Evolutionary conservation across 2,888 invertebrate species (phyloP).

Genomic region (Allophyes oxyacanthae): DNA sequence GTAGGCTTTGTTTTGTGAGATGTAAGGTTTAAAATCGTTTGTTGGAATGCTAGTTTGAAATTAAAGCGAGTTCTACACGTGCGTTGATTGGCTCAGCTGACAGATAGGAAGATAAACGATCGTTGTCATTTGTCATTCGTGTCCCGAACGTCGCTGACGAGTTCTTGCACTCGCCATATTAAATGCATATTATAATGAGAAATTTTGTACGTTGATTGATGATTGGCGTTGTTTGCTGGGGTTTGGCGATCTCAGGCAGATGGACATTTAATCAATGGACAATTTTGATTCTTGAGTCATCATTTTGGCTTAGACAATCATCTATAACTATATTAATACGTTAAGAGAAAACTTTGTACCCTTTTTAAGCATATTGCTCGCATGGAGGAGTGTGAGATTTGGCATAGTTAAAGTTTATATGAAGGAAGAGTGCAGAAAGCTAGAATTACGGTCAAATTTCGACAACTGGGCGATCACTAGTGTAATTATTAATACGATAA

Average conservation of each 20-base stretch:
- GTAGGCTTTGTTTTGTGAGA: conserved; percentile 26
- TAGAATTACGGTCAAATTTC: too few relatives aligned
- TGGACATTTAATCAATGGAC: not conserved
- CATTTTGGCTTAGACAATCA: too few relatives aligned
- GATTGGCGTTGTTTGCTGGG: conserved; percentile 55
- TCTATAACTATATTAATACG: too few relatives aligned
- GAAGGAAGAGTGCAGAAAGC: too few relatives aligned
- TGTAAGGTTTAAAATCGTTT: conserved; percentile 47
- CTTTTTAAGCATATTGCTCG: too few relatives aligned
- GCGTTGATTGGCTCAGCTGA: conserved; percentile 85
- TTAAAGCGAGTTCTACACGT: conserved; percentile 75
- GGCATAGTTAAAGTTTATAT: too few relatives aligned
- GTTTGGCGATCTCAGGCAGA: conserved; percentile 8
- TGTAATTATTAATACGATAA: too few relatives aligned
- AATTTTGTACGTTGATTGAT: conserved; percentile 80
- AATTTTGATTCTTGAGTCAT: not conserved
- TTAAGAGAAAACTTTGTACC: too few relatives aligned
- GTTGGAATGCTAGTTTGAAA: conserved; percentile 29
- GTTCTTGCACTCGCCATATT: conserved; percentile 81
- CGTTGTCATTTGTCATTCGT: conserved; percentile 85
- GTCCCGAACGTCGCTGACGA: conserved; percentile 68
- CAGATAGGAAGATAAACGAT: conserved; percentile 88
- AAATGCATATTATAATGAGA: conserved; percentile 84
- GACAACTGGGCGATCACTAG: too few relatives aligned
- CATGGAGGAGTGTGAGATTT: too few relatives aligned